Evolutionary conservation across 2,888 invertebrate species (phyloP), one percentile per base, ranked within the genome.

Genomic region (Lagria hirta): DNA sequence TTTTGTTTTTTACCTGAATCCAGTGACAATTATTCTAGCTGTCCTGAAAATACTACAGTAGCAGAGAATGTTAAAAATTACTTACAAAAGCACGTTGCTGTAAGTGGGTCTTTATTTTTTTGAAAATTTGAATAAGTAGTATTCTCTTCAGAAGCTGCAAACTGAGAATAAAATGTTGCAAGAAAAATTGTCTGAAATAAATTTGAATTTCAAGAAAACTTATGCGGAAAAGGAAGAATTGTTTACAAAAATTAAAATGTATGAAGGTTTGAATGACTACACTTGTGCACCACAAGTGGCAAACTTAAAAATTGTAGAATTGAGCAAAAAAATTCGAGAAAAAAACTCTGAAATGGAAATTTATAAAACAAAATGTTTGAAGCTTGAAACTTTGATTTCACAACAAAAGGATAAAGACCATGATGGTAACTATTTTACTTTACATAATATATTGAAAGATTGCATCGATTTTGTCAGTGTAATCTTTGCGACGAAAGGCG

Each of bases 291-390:
- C 75, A 3, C 78, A 80, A 15, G 61, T 79, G 4, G 79, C 80
- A 1, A 78, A 79, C 23, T 73, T 77, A n/a, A 83, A 83, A 70
- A 79, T 84, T 43, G 76, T 83, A 0, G 83, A 84, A 38, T 69
- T 84, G 3, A 82, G 80, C 55, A 83, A 82, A 63, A 81, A 80
- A 61, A 77, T 82, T 32, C 70, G 83, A 17, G 82, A 84, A 54
- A 75, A 81, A 43, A 78, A 76, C 2, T 75, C 81, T 0, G 82
- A 84, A 69, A 58, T 81, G 7, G 81, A 81, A 65, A 64, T 74
- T 2, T 73, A 75, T 27, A 82, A 79, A 65, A 77, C 79, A 1
- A 81, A 77, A 65, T 80, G 75, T 49, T 73, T 78, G 4, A 72
- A 72, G 35, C 58, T 81, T 3, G 78, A 81, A 64, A 62, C 73